These are phyloP conservation scores for Chymomyza caudatula DNA, from an alignment of 2,888 invertebrate species.

Conservation along the genomic window DNA sequence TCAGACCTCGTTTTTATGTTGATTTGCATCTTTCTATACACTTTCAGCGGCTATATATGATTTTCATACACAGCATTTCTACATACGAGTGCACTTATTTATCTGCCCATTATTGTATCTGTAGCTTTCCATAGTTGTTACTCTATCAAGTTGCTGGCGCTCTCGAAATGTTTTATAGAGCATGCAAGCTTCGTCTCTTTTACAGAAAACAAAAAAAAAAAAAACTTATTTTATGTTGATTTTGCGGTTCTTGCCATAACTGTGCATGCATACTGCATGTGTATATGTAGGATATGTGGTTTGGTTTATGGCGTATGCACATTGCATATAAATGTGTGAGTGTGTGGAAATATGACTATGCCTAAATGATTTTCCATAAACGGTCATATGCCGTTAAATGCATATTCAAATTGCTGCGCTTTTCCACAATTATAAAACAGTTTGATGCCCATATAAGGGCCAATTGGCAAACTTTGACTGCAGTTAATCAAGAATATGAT, in stretches of 20 bases:
- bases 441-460: not conserved
- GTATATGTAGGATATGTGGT: not conserved
- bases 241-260: not conserved
- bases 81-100: not conserved
- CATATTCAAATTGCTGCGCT: not conserved
- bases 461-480: not conserved
- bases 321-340: not conserved
- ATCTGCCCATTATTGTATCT: too few species aligned
- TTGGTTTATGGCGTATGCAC: not conserved
- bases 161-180: not conserved
- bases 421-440: not conserved
- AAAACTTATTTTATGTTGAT: not conserved
- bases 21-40: constrained; percentile 27
- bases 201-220: too few species aligned
- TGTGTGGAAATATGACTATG: not conserved
- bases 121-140: too few species aligned
- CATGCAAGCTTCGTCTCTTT: not conserved
- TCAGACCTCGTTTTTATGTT: constrained; percentile 4
- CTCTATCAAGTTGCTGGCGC: too few species aligned
- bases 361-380: not conserved
- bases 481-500: not conserved
- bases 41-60: not conserved
- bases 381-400: not conserved
- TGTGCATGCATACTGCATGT: not conserved
- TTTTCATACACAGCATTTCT: too few species aligned